Evolutionary conservation across 2,113 vertebrate genomes (phyloP).

Genomic region (Nannobrachium achirus): DNA sequence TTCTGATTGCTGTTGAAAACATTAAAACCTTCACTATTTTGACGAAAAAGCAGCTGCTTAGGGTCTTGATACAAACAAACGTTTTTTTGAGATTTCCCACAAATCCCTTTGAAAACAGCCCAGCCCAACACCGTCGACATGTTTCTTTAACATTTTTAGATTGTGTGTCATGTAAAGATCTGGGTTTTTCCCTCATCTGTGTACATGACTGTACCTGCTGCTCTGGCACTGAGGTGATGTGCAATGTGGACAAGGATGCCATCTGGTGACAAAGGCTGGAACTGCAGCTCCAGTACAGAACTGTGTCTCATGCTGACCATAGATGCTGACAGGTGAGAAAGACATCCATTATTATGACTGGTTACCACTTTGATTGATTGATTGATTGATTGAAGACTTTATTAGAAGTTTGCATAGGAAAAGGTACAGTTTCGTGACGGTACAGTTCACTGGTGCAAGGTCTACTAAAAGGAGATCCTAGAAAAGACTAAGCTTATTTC

Average conservation of each 20-base stretch:
- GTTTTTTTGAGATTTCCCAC: background rate
- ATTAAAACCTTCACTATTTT: too few species aligned
- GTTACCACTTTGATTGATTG: too few species aligned
- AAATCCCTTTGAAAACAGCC: constrained; percentile 83
- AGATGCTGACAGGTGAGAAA: constrained; percentile 81
- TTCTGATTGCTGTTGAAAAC: too few species aligned
- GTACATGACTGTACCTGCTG: too few species aligned
- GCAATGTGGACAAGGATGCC: constrained; percentile 88
- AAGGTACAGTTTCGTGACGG: too few species aligned
- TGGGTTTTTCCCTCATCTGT: background rate
- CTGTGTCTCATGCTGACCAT: constrained; percentile 79
- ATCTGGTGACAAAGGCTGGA: constrained; percentile 82
- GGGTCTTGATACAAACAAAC: too few species aligned
- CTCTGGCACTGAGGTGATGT: constrained; percentile 75
- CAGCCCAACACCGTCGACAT: constrained; percentile 75
- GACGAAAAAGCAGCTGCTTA: too few species aligned
- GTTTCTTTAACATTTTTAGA: constrained; percentile 65
- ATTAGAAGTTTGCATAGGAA: too few species aligned
- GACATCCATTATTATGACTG: constrained; percentile 91
- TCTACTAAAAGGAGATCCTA: too few species aligned
- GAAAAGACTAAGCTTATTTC: too few species aligned
- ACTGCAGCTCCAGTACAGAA: constrained; percentile 84
- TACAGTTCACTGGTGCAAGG: too few species aligned
- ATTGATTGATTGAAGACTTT: too few species aligned
- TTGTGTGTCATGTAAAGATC: background rate